Conservation (phyloP, 2,888 invertebrate genomes). For the Oxyteleia sp. region DNA sequence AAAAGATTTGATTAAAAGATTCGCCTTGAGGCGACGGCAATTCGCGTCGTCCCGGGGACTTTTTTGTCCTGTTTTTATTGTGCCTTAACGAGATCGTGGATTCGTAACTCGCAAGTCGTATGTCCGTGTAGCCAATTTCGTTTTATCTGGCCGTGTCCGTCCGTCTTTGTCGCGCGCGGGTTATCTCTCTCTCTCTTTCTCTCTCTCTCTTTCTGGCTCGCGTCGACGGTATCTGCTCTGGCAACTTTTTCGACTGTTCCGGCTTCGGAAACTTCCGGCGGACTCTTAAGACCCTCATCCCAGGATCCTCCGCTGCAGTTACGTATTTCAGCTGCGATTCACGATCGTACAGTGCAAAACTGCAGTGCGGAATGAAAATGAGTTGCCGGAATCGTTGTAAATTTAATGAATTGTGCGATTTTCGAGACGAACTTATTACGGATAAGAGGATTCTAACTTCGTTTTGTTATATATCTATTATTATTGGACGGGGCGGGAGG, state of each 20-base stretch:
- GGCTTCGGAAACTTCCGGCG: constrained; percentile 73
- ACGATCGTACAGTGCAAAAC: constrained; percentile 69
- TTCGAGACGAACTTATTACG: constrained; percentile 70
- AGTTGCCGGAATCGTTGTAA: constrained; percentile 71
- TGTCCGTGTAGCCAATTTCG: constrained; percentile 73
- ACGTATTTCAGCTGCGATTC: constrained; percentile 75
- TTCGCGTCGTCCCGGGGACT: constrained; percentile 45
- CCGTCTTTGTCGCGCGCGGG: constrained; percentile 37
- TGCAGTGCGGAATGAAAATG: constrained; percentile 73
- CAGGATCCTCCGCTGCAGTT: constrained; percentile 61
- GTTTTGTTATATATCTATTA: constrained; percentile 55
- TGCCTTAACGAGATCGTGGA: constrained; percentile 81
- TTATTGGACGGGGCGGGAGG: background rate
- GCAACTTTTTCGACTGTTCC: constrained; percentile 74
- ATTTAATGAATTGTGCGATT: constrained; percentile 73
- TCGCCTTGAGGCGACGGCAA: constrained; percentile 61
- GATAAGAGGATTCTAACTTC: constrained; percentile 68
- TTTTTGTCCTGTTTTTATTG: constrained; percentile 80
- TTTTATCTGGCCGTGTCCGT: constrained; percentile 64
- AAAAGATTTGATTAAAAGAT: constrained; percentile 75
- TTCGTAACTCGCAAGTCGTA: constrained; percentile 69
- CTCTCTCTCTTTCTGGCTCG: constrained; percentile 43
- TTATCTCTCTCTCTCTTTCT: no score
- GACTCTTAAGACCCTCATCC: constrained; percentile 72
- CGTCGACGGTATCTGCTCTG: constrained; percentile 41